A percentile compares a stretch with the other conserved stretches of the same genome.
phyloP scores from a whole-genome alignment of 92 coral and sea anemone species.

The Umimayanthus kanabou region DNA sequence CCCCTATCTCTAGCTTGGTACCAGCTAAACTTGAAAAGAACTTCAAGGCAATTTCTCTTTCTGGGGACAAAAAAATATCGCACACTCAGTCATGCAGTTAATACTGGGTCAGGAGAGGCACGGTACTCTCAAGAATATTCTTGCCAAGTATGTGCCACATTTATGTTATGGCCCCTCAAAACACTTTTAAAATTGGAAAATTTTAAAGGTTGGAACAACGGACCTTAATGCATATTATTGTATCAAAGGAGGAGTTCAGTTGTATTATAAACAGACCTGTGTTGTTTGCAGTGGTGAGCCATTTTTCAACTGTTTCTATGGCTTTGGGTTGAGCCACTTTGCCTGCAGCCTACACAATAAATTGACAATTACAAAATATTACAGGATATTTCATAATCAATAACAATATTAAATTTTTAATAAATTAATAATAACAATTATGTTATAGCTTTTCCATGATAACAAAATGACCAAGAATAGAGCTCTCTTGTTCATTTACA shows the following conservation, averaged over 20 bases:
- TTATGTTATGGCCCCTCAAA: too few species aligned
- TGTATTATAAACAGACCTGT: conserved; percentile 48
- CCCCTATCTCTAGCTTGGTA: conserved; percentile 59
- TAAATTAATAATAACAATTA: neutral
- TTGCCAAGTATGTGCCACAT: too few species aligned
- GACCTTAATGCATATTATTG: neutral
- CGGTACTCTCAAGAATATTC: too few species aligned
- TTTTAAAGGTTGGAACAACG: too few species aligned
- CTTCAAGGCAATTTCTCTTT: conserved; percentile 79
- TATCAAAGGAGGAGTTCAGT: neutral
- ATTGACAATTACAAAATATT: neutral
- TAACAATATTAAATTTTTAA: neutral
- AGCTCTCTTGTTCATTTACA: too few species aligned
- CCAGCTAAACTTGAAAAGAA: conserved; percentile 85
- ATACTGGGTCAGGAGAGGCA: too few species aligned
- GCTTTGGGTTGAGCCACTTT: conserved; percentile 66
- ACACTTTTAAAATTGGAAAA: too few species aligned
- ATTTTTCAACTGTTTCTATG: conserved; percentile 70
- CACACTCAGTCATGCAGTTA: too few species aligned
- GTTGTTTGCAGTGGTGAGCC: conserved; percentile 78
- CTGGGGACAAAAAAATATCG: conserved; percentile 38
- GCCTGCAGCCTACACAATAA: conserved; percentile 24
- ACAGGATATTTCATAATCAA: too few species aligned
- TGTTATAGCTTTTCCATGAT: too few species aligned
- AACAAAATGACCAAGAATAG: too few species aligned